These are phyloP conservation scores for Platysteira castanea DNA, from an alignment of 2,113 vertebrate genomes.

Conservation along the genomic window DNA sequence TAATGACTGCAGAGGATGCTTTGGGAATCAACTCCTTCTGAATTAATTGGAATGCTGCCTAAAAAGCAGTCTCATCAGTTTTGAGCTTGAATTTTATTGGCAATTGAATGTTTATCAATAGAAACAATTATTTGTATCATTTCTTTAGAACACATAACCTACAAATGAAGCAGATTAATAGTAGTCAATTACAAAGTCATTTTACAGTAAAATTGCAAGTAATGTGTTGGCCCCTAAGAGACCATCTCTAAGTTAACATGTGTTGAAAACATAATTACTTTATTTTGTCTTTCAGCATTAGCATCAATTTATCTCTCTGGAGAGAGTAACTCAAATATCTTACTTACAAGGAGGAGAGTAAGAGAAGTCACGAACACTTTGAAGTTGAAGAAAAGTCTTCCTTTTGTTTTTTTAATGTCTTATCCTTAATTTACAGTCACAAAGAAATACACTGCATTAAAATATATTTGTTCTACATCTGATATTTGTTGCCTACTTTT, in stretches of 20 bases:
- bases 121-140: background rate
- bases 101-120: background rate
- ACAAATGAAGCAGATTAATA: background rate
- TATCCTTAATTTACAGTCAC: background rate
- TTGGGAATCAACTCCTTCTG: background rate
- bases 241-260: background rate
- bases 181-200: background rate
- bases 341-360: background rate
- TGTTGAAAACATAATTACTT: constrained; percentile 13
- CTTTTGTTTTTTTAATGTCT: too few relatives aligned
- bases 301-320: background rate
- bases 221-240: background rate
- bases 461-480: background rate
- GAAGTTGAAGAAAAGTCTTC: background rate
- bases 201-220: background rate
- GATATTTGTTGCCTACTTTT: background rate
- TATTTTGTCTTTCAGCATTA: constrained; percentile 1
- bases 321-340: background rate
- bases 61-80: background rate
- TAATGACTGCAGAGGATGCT: background rate
- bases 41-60: background rate
- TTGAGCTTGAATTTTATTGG: background rate
- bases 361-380: background rate
- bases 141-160: background rate
- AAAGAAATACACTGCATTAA: background rate